Conservation (phyloP, 1,140 invertebrate genomes). For the Drosophila kanapiae region DNA sequence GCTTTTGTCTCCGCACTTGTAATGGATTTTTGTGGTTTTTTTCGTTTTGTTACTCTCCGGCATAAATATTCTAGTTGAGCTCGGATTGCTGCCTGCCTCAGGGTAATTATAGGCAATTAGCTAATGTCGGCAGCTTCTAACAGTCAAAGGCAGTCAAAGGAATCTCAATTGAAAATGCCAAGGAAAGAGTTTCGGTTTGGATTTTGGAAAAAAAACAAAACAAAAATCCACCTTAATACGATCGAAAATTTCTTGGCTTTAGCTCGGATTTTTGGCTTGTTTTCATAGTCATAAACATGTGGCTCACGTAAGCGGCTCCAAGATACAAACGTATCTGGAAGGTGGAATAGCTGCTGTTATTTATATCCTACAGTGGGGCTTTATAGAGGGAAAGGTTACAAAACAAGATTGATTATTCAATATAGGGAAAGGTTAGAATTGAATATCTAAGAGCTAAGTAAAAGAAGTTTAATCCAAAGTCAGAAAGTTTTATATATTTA, state of each 20-base stretch:
- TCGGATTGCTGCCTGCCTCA: constrained; percentile 27
- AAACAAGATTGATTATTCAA: too few relatives aligned
- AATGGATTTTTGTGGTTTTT: constrained; percentile 80
- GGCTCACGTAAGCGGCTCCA: constrained; percentile 51
- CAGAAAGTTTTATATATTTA: too few relatives aligned
- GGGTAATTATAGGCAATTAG: constrained; percentile 72
- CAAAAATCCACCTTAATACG: constrained; percentile 4
- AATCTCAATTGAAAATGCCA: constrained; percentile 41
- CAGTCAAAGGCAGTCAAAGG: constrained; percentile 23
- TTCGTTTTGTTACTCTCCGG: constrained; percentile 54
- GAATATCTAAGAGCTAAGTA: too few relatives aligned
- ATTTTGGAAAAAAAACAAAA: background rate
- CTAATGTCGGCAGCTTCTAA: constrained; percentile 40
- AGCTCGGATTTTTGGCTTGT: constrained; percentile 17
- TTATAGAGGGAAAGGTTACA: background rate
- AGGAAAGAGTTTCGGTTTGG: constrained; percentile 11
- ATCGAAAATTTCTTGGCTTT: constrained; percentile 26
- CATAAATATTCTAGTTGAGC: constrained; percentile 43
- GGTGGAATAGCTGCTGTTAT: constrained; percentile 29
- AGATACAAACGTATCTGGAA: constrained; percentile 44
- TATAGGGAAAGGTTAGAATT: too few relatives aligned
- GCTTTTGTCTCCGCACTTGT: constrained; percentile 72
- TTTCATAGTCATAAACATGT: constrained; percentile 50
- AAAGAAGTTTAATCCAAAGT: too few relatives aligned
- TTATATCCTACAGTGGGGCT: constrained; percentile 11